Percentiles rank a stretch among this genome's conserved stretches.
Evolutionary conservation across 2,888 invertebrate species (phyloP).

Genomic region (Allophyes oxyacanthae): DNA sequence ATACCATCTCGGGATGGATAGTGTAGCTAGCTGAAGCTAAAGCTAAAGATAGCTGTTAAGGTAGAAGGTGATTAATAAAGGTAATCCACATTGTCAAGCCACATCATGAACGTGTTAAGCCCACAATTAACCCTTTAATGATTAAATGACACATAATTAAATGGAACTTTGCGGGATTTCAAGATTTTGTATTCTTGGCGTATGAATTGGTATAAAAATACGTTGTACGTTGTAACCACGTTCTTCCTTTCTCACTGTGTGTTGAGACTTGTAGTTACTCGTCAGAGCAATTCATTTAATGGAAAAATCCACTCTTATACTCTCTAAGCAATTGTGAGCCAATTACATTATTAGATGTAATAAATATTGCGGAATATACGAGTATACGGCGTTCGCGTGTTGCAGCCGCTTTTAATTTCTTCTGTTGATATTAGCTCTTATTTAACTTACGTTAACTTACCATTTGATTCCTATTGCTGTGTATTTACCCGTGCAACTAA

Average conservation of each 20-base stretch:
- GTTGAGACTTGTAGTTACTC: conserved; percentile 7
- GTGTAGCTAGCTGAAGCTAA: too few relatives aligned
- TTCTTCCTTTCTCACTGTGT: conserved; percentile 10
- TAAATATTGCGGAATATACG: conserved; percentile 1
- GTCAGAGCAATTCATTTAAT: conserved; percentile 8
- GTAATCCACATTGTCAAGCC: too few relatives aligned
- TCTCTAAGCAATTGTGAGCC: conserved; percentile 7
- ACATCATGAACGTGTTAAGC: not conserved
- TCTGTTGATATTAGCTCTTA: conserved; percentile 9
- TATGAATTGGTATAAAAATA: too few relatives aligned
- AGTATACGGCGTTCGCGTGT: not conserved
- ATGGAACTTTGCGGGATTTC: not conserved
- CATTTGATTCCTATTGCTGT: conserved; percentile 10
- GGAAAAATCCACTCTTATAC: not conserved
- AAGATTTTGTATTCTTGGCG: too few relatives aligned
- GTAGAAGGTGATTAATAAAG: too few relatives aligned
- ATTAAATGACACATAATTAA: not conserved
- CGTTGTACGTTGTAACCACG: conserved; percentile 1
- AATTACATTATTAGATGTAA: conserved; percentile 1
- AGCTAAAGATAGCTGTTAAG: too few relatives aligned
- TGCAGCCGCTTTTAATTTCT: conserved; percentile 8
- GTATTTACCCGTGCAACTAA: conserved; percentile 6
- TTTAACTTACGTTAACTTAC: conserved; percentile 17
- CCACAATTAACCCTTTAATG: not conserved
- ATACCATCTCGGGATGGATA: not conserved